These are phyloP conservation scores for Nycticorax nycticorax DNA, from an alignment of 2,113 vertebrate genomes.

Conservation along the genomic window DNA sequence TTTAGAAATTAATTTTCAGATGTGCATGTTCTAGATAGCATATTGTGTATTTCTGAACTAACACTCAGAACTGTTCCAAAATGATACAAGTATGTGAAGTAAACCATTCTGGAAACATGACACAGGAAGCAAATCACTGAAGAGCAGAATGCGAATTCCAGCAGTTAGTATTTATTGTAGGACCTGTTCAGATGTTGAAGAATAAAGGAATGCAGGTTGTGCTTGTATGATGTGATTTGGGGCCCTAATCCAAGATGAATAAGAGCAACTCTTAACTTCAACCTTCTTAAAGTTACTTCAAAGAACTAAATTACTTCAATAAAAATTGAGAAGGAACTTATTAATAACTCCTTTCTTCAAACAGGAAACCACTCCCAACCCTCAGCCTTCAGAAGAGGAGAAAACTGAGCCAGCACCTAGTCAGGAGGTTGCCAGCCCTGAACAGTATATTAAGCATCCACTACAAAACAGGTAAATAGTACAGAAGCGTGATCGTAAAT, in stretches of 20 bases:
- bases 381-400: conserved; percentile 86
- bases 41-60: background rate
- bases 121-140: background rate
- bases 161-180: background rate
- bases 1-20: background rate
- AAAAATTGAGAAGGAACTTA: background rate
- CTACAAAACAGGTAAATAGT: conserved; percentile 90
- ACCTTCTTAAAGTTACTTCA: background rate
- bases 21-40: background rate
- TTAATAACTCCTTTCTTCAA: conserved; percentile 18
- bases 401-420: conserved; percentile 76
- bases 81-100: background rate
- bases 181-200: background rate
- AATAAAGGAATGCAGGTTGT: background rate
- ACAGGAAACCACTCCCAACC: conserved; percentile 86
- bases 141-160: background rate
- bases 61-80: background rate
- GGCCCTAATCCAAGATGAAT: background rate
- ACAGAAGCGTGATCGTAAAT: background rate
- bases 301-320: background rate
- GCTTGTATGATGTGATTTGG: background rate
- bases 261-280: background rate
- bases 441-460: conserved; percentile 94
- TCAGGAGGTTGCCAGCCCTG: conserved; percentile 86
- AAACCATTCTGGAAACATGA: background rate